Conservation (phyloP, 2,888 invertebrate genomes). For the Isoperla grammatica region DNA sequence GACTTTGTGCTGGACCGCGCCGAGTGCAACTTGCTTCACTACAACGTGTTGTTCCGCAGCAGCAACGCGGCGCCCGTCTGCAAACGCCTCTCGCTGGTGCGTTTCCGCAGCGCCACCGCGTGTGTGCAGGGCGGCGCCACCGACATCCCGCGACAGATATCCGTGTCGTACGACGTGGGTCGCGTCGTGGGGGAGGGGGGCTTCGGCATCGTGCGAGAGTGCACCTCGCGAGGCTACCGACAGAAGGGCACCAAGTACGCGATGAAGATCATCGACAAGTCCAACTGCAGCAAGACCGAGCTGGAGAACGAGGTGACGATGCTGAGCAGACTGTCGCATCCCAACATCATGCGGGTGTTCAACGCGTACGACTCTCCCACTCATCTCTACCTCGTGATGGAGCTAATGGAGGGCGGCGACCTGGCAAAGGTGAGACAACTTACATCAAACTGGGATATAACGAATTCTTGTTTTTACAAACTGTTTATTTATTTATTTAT, state of each 20-base stretch:
- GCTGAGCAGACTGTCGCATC: background rate
- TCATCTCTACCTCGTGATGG: background rate
- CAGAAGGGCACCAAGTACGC: background rate
- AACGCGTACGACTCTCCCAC: background rate
- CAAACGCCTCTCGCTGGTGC: too few species aligned
- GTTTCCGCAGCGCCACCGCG: too few species aligned
- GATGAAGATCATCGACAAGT: conserved; percentile 2
- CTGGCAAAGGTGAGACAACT: background rate
- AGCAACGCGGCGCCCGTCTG: too few species aligned
- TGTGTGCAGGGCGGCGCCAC: too few species aligned
- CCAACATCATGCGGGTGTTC: conserved; percentile 3
- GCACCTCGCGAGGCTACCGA: background rate
- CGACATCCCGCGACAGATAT: background rate
- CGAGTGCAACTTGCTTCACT: too few species aligned
- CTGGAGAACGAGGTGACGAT: background rate
- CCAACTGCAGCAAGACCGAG: background rate
- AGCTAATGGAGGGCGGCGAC: background rate
- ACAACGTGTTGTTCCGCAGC: too few species aligned
- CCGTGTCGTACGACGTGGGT: background rate
- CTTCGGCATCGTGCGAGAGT: background rate
- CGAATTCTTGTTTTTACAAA: too few species aligned
- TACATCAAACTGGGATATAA: too few species aligned
- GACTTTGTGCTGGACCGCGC: too few species aligned
- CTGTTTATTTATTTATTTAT: too few species aligned
- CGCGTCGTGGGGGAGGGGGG: background rate